Conservation (phyloP, 2,797 vertebrate genomes). For the Pagetopsis macropterus region DNA sequence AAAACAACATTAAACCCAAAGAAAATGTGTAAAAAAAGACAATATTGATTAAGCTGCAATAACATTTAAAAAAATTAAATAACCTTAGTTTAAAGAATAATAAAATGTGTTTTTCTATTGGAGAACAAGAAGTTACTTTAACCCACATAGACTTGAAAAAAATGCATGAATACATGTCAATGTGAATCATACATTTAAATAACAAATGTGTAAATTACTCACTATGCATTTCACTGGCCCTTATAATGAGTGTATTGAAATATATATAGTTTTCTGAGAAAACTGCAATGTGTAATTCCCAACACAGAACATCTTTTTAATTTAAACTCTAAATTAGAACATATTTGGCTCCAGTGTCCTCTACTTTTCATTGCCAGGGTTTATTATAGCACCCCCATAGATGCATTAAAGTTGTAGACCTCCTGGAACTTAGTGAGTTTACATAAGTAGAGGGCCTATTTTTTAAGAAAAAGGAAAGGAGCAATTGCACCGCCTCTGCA, state of each 20-base stretch:
- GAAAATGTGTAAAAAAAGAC: background rate
- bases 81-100: background rate
- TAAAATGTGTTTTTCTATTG: background rate
- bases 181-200: background rate
- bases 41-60: background rate
- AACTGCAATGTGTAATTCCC: background rate
- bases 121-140: background rate
- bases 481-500: conserved; percentile 22
- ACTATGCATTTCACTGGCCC: background rate
- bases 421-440: conserved; percentile 32
- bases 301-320: background rate
- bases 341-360: conserved; percentile 8
- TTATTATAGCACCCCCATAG: conserved; percentile 35
- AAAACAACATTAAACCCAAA: background rate
- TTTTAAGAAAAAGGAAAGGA: conserved; percentile 47
- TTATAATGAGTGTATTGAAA: background rate
- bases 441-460: conserved; percentile 29
- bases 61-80: background rate
- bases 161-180: background rate
- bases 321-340: background rate
- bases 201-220: background rate
- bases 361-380: conserved; percentile 7
- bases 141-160: background rate
- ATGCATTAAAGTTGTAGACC: conserved; percentile 36
- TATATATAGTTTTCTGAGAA: background rate